Percentiles rank a stretch among this genome's conserved stretches.
Evolutionary conservation across 2,797 vertebrate species (phyloP).

Genomic region (Melanotaenia maccullochi): DNA sequence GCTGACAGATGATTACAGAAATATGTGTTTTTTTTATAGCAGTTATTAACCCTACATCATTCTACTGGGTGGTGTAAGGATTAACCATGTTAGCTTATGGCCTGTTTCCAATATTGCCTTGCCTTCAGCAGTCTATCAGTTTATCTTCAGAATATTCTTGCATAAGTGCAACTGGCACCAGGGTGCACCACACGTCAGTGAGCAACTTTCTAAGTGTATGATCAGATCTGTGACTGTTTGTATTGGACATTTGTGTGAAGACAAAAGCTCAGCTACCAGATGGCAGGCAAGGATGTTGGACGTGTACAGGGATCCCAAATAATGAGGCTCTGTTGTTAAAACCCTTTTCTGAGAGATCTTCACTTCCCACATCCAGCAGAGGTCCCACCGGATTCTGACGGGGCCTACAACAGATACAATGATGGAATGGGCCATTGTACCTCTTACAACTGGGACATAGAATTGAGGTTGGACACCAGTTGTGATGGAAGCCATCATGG

Average conservation of each 20-base stretch:
- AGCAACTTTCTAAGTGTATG: neutral
- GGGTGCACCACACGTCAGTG: neutral
- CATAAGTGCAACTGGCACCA: neutral
- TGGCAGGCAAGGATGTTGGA: neutral
- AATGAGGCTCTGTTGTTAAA: neutral
- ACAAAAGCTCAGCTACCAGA: neutral
- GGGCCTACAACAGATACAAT: neutral
- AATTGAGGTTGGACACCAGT: neutral
- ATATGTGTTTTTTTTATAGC: constrained; percentile 6
- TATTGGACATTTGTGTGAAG: neutral
- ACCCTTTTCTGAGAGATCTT: neutral
- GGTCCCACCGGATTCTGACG: neutral
- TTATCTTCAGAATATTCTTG: neutral
- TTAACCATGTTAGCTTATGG: neutral
- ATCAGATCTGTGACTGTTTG: neutral
- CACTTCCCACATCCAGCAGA: neutral
- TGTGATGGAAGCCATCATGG: neutral
- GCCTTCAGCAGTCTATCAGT: neutral
- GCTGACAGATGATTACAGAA: constrained; percentile 22
- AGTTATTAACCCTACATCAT: neutral
- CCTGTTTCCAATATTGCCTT: neutral
- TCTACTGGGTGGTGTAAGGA: too few species aligned
- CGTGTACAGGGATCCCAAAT: neutral
- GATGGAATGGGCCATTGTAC: neutral
- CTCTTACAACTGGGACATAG: neutral